Evolutionary conservation across 2,888 invertebrate species (phyloP).

Genomic region (Loripinus fragilis): DNA sequence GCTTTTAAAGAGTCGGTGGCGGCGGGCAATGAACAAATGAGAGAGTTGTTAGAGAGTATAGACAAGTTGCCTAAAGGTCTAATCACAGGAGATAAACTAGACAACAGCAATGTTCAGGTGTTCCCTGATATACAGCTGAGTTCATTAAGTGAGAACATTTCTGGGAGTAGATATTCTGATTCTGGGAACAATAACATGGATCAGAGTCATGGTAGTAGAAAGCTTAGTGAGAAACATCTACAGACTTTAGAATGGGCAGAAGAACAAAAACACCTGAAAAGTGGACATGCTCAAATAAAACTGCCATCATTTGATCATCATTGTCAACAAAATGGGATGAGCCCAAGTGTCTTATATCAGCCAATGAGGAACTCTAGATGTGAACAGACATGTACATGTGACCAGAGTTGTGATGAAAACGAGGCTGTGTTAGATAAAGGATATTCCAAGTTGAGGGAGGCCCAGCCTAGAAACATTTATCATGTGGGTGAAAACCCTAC

Average conservation of each 20-base stretch:
- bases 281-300: neutral
- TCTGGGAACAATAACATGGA: neutral
- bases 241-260: constrained; percentile 2
- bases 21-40: constrained; percentile 8
- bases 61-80: neutral
- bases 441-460: neutral
- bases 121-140: neutral
- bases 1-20: neutral
- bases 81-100: neutral
- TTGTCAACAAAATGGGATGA: neutral
- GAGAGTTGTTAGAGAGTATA: neutral
- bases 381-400: constrained; percentile 9
- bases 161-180: too few relatives aligned
- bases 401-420: neutral
- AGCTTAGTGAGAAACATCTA: neutral
- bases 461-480: neutral
- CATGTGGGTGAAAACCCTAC: neutral
- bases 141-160: neutral
- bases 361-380: neutral
- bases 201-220: too few relatives aligned
- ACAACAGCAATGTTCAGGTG: neutral
- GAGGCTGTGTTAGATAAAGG: neutral
- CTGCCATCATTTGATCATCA: neutral
- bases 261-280: neutral
- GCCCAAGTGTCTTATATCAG: neutral